A percentile compares a stretch with the other conserved stretches of the same genome.
These are phyloP conservation scores for Trichonephila clavipes DNA, from an alignment of 1,140 invertebrate species.

Conservation along the genomic window DNA sequence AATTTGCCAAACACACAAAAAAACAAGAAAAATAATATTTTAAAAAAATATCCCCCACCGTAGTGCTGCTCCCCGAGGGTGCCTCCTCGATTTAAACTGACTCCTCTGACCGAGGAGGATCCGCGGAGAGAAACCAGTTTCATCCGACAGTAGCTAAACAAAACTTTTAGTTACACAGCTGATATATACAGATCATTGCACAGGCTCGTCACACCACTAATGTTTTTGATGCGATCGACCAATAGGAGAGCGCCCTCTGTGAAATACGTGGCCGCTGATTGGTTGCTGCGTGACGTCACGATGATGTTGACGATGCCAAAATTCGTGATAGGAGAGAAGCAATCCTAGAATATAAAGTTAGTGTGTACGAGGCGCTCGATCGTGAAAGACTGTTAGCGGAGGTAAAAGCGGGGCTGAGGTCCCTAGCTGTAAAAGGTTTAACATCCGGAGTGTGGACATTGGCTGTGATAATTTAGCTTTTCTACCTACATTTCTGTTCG, in stretches of 20 bases:
- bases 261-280: conserved; percentile 46
- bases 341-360: conserved; percentile 69
- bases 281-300: conserved; percentile 67
- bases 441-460: conserved; percentile 71
- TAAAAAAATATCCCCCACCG: not conserved
- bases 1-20: too few species aligned
- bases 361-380: conserved; percentile 31
- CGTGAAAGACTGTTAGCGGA: conserved; percentile 6
- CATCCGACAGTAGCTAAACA: not conserved
- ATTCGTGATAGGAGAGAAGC: conserved; percentile 55
- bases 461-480: conserved; percentile 70
- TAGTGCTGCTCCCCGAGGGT: too few species aligned
- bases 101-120: not conserved
- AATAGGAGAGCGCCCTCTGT: not conserved
- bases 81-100: not conserved
- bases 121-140: not conserved
- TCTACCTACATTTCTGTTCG: not conserved
- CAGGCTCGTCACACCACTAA: not conserved
- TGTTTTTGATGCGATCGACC: conserved; percentile 24
- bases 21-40: too few species aligned
- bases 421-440: conserved; percentile 72
- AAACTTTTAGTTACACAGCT: conserved; percentile 12
- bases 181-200: not conserved
- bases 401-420: conserved; percentile 26
- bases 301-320: conserved; percentile 56